Base-by-base conservation (phyloP, 2,888 invertebrate species). In the Eilema sororculum region DNA sequence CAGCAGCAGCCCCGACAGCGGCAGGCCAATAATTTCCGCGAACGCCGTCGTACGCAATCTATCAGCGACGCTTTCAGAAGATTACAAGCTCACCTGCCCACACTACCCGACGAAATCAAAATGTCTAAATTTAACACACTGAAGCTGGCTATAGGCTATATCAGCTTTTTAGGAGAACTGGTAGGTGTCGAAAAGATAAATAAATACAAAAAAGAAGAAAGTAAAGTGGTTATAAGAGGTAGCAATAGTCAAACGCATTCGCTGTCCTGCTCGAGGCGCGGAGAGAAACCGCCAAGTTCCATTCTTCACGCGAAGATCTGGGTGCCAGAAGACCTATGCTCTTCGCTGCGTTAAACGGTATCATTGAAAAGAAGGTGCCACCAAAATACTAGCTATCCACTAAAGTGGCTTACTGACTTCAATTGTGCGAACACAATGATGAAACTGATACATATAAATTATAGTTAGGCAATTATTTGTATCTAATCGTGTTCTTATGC, bases 51-150 rank as follows among this genome's bases (percentile, higher is more conserved):
- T 30, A 99, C 99, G 99, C 99, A 99, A 91, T 98, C 98, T 75
- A 99, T 99, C 87, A 99, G 99, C 92, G 99, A 99, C 86, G 99
- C 99, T 0, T 99, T 99, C 92, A 99, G 99, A 90, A 99, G 97
- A 0, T 96, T 99, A 0, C 95, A 99, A 13, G 98, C 98, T 0
- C 99, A 99, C 90, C 99, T 99, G 81, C 99, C 99, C 0, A 99
- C 98, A 0, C 93, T 99, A 81, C 99, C 99, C 0, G 99, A 99
- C 91, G 99, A 99, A 92, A 99, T 99, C 90, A 96, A 99, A 30
- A 96, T 99, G 10, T 99, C 99, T 60, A 99, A 99, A 95, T 99
- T 99, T 65, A 99, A 99, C 92, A 99, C 99, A 0, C 95, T 99
- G 57, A 98, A 98, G 85, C 93, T 99, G 80, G 99, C 99, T 9